Base-by-base conservation (phyloP, 2,797 vertebrate genomes). In the Lepilemur septentrionalis region DNA sequence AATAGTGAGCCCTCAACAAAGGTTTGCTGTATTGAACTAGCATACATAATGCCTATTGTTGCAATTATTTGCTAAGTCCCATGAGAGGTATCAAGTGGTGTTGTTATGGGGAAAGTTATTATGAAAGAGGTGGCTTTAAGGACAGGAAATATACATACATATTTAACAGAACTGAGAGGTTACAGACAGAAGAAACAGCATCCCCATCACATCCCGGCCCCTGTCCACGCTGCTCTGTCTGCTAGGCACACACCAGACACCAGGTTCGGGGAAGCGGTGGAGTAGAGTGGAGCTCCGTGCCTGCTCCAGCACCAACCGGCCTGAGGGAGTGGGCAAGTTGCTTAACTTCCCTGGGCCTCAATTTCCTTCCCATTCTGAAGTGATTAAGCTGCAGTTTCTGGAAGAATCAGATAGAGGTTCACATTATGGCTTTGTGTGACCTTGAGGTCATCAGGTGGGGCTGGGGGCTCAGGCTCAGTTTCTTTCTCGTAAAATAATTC, bases 401-500 rank as follows among this genome's bases (percentile, higher is more conserved):
- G 25, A 43, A 76, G 80, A 76, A 57, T 28, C 43, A 52, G 15
- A 48, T 10, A 5, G 28, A 72, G 67, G 4, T 69, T 92, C 57
- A n/a, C 55, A 52, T n/a, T 30, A 38, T 5, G 35, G 23, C 63
- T 81, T 18, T 25, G 30, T 28, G 28, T 83, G 82, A 92, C 75
- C 80, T 43, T 89, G 65, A 83, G 48, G 25, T 72, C 50, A 28
- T 89, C 57, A 5, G 10, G 18, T 35, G 38, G 48, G 22, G 20
- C 25, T 1, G 2, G 28, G 17, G 22, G 18, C 32, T 92, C 67
- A 63, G 75, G 38, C 78, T 82, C 89, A 73, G 59, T 85, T 72
- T 94, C 48, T 57, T 88, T 87, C 38, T 63, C 81, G n/a, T 41
- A 65, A 93, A 89, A 83, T 52, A 91, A 95, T 84, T 57, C 25